A percentile compares a stretch with the other conserved stretches of the same genome.
Conservation (phyloP, 2,113 vertebrate genomes). For the Dinomys branickii region DNA sequence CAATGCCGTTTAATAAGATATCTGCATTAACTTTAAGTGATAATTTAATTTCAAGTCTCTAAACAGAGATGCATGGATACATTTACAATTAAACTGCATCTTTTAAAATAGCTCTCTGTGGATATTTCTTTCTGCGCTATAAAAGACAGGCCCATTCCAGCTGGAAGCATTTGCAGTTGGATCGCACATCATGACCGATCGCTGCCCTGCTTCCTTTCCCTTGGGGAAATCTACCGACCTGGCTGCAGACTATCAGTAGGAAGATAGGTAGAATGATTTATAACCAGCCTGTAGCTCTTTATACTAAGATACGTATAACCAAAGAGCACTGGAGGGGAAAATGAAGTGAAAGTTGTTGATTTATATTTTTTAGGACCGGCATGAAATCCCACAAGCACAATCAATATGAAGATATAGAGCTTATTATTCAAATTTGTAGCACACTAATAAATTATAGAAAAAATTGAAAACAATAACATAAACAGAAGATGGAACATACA, state of each 20-base stretch:
- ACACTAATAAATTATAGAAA: conserved; percentile 20
- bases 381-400: conserved; percentile 50
- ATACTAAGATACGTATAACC: conserved; percentile 59
- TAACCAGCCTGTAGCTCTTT: conserved; percentile 71
- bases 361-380: conserved; percentile 63
- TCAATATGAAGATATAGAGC: conserved; percentile 63
- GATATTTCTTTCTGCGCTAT: conserved; percentile 58
- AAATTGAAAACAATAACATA: neutral
- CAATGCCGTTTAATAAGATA: conserved; percentile 51
- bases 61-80: conserved; percentile 61
- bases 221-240: conserved; percentile 76
- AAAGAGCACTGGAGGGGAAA: conserved; percentile 55
- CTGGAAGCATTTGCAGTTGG: conserved; percentile 65
- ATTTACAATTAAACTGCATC: conserved; percentile 68
- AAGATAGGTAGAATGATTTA: conserved; percentile 80
- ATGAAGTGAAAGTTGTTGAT: conserved; percentile 59
- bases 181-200: conserved; percentile 57
- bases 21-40: conserved; percentile 58
- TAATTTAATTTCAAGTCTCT: conserved; percentile 71
- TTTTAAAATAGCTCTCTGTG: conserved; percentile 69
- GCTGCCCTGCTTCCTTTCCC: conserved; percentile 71
- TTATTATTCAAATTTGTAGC: conserved; percentile 67
- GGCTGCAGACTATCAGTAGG: conserved; percentile 61
- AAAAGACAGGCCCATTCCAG: conserved; percentile 63
- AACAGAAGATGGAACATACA: neutral